These are phyloP conservation scores for Illadopsis cleaveri DNA, from an alignment of 2,113 vertebrate genomes.

Conservation along the genomic window DNA sequence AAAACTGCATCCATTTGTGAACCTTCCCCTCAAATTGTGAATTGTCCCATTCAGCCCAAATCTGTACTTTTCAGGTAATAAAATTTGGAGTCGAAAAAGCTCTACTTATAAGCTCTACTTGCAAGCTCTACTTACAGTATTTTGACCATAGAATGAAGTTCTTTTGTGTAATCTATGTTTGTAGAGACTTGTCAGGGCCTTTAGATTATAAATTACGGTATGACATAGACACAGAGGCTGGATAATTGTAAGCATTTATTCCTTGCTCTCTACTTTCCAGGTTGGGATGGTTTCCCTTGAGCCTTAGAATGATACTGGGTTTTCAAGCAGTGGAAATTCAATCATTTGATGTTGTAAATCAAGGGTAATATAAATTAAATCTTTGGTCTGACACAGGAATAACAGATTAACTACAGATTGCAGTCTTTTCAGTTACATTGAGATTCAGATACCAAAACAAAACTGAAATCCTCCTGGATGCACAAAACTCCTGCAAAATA, in stretches of 20 bases:
- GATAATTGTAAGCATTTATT: background rate
- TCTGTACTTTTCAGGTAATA: background rate
- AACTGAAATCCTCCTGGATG: background rate
- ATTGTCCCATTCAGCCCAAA: background rate
- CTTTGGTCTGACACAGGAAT: background rate
- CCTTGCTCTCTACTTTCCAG: background rate
- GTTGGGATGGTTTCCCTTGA: background rate
- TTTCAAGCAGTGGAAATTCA: background rate
- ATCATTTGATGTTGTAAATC: background rate
- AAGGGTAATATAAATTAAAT: background rate
- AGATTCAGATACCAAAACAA: background rate
- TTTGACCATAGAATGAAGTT: background rate
- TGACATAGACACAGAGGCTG: fast-evolving
- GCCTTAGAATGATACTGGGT: background rate
- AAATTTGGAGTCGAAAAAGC: background rate
- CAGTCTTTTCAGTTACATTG: background rate
- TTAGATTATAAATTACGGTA: background rate
- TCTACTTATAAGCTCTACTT: background rate
- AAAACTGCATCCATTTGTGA: background rate
- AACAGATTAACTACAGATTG: background rate
- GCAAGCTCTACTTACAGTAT: background rate
- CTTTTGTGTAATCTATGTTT: background rate
- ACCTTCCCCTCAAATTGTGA: background rate
- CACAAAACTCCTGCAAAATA: background rate
- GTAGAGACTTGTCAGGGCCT: background rate